Evolutionary conservation across 2,888 invertebrate genomes (phyloP).

Genomic region (Drosophila imparisetae): DNA sequence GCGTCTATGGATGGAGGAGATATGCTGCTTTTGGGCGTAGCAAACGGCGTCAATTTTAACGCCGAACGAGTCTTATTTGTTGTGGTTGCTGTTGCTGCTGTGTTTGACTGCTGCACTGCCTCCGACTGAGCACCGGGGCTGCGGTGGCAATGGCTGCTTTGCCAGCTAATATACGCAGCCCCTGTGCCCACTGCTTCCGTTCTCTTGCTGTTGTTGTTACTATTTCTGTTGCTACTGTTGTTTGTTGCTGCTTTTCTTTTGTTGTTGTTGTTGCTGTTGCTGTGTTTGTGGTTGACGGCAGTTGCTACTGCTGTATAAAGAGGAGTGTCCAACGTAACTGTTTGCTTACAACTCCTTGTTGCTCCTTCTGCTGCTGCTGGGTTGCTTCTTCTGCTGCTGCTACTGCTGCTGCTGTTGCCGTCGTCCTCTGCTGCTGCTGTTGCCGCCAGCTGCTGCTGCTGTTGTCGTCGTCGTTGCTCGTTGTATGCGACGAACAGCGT

Average conservation of each 20-base stretch:
- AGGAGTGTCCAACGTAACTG: conserved; percentile 48
- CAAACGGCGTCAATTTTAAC: conserved; percentile 50
- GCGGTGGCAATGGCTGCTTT: conserved; percentile 80
- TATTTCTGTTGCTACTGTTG: conserved; percentile 32
- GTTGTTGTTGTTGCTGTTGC: conserved; percentile 35
- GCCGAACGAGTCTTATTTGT: conserved; percentile 53
- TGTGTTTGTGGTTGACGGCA: conserved; percentile 43
- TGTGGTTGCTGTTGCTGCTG: conserved; percentile 27
- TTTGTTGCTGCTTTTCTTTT: conserved; percentile 23
- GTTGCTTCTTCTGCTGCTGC: conserved; percentile 22
- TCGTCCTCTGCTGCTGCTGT: conserved; percentile 21
- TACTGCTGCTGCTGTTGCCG: conserved; percentile 17
- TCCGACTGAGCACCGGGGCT: conserved; percentile 73
- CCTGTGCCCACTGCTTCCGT: conserved; percentile 70
- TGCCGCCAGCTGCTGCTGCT: conserved; percentile 33
- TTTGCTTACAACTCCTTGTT: conserved; percentile 19
- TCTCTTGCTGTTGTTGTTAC: conserved; percentile 45
- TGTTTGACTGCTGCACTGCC: conserved; percentile 34
- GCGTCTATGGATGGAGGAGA: conserved; percentile 66
- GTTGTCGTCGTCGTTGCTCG: conserved; percentile 44
- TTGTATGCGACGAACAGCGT: conserved; percentile 69
- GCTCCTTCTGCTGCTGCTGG: conserved; percentile 20
- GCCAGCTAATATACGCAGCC: conserved; percentile 79
- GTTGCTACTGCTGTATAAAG: conserved; percentile 68
- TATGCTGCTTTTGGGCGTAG: conserved; percentile 53